Base-by-base conservation (phyloP, 1,140 invertebrate species). In the Pachyrhynchus sulphureomaculatus region DNA sequence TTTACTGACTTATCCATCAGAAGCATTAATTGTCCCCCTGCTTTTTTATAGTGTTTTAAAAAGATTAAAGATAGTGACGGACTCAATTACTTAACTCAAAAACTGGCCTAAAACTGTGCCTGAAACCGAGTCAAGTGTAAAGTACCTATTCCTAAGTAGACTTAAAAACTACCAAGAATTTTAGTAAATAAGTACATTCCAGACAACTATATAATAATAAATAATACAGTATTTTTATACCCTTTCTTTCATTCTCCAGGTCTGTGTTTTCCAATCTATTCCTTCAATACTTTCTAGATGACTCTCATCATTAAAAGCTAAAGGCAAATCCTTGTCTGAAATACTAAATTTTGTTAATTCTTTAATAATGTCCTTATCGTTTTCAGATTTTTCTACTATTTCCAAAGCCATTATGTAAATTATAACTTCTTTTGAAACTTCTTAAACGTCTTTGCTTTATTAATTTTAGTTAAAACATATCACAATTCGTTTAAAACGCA, bases 171-270 rank as follows among this genome's bases (percentile, higher is more conserved):
- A n/a, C n/a, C n/a, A n/a, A n/a, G n/a, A n/a, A n/a, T n/a, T n/a
- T n/a, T n/a, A n/a, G n/a, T n/a, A n/a, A n/a, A n/a, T n/a, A n/a
- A 18, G 39, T 51, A 47, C 10, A 36, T 20, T 41, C 53, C 8
- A 48, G 33, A 44, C 41, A 55, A 53, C n/a, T 20, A 29, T 33
- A 67, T 78, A n/a, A 13, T n/a, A 13, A 20, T n/a, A n/a, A n/a
- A n/a, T n/a, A n/a, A n/a, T n/a, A n/a, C n/a, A n/a, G n/a, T n/a
- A n/a, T 26, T 10, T 12, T 39, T 8, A 72, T 80, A 94, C 92
- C 82, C 92, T 83, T 78, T 96, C 93, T 80, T 94, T 95, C 83
- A 94, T 90, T 70, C 92, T 80, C 92, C 92, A 95, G 71, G 87
- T 88, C 66, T 92, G 89, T 13, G 88, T 86, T 48, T 88, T 81